A percentile compares a stretch with the other conserved stretches of the same genome.
Evolutionary conservation across 2,797 vertebrate species (phyloP).

Genomic region (Apogon talboti): DNA sequence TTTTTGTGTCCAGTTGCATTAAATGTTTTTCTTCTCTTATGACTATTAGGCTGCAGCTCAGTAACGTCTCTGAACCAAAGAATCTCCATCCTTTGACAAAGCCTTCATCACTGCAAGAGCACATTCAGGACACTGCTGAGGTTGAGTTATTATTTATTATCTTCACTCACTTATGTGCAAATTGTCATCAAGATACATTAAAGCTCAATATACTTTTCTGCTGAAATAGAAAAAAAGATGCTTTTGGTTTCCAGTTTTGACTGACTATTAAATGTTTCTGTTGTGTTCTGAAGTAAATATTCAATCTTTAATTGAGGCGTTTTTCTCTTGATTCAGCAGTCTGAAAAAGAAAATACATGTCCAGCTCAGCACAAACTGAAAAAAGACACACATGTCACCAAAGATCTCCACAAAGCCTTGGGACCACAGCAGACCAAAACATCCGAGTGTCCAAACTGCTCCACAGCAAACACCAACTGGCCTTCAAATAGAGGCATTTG

Average conservation of each 20-base stretch:
- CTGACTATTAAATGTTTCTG: neutral
- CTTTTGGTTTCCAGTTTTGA: neutral
- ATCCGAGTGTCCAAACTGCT: conserved; percentile 15
- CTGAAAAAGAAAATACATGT: conserved; percentile 64
- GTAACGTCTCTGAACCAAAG: conserved; percentile 50
- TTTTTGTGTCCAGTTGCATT: neutral
- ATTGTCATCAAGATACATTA: neutral
- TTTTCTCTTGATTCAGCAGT: conserved; percentile 62
- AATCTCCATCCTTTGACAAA: conserved; percentile 33
- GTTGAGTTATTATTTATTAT: conserved; percentile 45
- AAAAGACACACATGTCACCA: conserved; percentile 37
- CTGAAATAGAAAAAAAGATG: neutral
- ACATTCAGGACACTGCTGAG: conserved; percentile 6
- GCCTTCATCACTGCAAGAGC: conserved; percentile 20
- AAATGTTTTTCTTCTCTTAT: conserved; percentile 1
- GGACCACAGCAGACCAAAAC: conserved; percentile 46
- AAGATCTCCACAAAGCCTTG: conserved; percentile 39
- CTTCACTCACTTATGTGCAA: neutral
- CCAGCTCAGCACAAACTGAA: conserved; percentile 35
- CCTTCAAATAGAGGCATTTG: conserved; percentile 2
- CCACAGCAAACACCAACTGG: conserved; percentile 8
- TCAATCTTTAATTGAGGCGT: neutral
- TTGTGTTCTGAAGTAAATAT: neutral
- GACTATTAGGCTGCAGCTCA: conserved; percentile 60
- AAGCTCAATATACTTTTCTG: neutral